Percentiles rank a stretch among this genome's conserved stretches.
Evolutionary conservation across 2,797 vertebrate genomes (phyloP).

Genomic region (Fistularia commersonii): DNA sequence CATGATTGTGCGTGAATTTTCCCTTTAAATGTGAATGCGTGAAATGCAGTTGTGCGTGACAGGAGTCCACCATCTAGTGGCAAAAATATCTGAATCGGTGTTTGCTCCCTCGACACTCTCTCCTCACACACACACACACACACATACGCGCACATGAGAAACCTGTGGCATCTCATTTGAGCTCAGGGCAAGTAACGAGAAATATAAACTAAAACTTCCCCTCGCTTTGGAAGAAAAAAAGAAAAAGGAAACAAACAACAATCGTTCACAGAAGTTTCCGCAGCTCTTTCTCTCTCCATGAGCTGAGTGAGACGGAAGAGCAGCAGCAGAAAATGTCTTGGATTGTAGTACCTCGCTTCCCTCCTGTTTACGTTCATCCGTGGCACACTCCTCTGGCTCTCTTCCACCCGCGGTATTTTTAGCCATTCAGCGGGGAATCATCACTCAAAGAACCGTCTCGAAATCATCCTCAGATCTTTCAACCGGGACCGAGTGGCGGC

Average conservation of each 20-base stretch:
- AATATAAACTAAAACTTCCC: neutral
- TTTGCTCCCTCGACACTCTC: neutral
- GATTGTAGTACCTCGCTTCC: conserved; percentile 45
- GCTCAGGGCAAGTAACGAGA: neutral
- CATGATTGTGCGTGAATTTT: too few species aligned
- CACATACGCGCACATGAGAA: conserved; percentile 2
- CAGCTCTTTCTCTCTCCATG: too few species aligned
- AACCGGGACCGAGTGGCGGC: conserved; percentile 39
- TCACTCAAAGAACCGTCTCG: conserved; percentile 57
- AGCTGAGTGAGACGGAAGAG: neutral
- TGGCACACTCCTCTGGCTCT: conserved; percentile 54
- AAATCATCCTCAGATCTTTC: conserved; percentile 33
- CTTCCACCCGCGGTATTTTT: conserved; percentile 61
- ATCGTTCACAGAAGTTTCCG: too few species aligned
- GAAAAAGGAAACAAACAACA: too few species aligned
- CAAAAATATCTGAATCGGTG: neutral
- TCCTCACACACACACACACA: neutral
- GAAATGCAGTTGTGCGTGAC: conserved; percentile 26
- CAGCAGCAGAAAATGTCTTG: conserved; percentile 34
- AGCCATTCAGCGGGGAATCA: conserved; percentile 37
- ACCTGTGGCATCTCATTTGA: too few species aligned
- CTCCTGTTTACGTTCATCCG: conserved; percentile 52
- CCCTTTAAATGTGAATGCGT: too few species aligned
- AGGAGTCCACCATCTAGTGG: conserved; percentile 67
- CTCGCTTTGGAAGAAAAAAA: too few species aligned